A percentile compares a stretch with the other conserved stretches of the same genome.
Conservation (phyloP, 37 sponge, comb jelly and placozoan genomes). For the Haliclona indistincta region DNA sequence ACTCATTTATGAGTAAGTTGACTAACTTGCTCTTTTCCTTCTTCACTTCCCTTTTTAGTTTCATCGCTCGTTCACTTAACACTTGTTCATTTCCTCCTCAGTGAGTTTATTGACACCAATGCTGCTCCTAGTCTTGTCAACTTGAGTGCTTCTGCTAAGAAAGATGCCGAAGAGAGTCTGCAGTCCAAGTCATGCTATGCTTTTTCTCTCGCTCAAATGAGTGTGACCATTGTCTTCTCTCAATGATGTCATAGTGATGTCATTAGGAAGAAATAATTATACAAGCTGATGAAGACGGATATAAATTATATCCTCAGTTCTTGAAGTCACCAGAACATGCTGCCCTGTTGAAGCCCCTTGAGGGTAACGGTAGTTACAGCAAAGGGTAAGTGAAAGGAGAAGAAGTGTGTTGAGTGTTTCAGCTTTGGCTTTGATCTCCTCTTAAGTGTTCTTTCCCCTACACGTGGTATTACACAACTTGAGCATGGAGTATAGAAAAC, state of each 20-base stretch:
- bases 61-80: background rate
- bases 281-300: slow-evolving; percentile 86
- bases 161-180: slow-evolving; percentile 35
- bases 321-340: slow-evolving; percentile 64
- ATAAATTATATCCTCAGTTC: slow-evolving; percentile 87
- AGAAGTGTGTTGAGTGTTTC: background rate
- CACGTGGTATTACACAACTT: too few relatives aligned
- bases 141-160: slow-evolving; percentile 64
- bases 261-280: slow-evolving; percentile 73
- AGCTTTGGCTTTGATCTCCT: background rate
- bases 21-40: background rate
- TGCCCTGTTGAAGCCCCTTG: slow-evolving; percentile 12
- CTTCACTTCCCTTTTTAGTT: background rate
- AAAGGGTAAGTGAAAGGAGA: slow-evolving; percentile 21
- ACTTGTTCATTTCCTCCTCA: background rate
- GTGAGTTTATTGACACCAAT: slow-evolving; percentile 66
- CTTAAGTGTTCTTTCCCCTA: too few relatives aligned
- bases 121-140: slow-evolving; percentile 71
- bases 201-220: slow-evolving; percentile 64
- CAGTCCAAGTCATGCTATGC: slow-evolving; percentile 46
- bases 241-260: background rate
- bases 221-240: background rate
- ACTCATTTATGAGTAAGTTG: slow-evolving; percentile 65
- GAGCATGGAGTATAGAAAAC: too few relatives aligned
- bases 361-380: slow-evolving; percentile 5